phyloP scores from a whole-genome alignment of 2,888 invertebrate genomes.

The Chymomyza procnemis region DNA sequence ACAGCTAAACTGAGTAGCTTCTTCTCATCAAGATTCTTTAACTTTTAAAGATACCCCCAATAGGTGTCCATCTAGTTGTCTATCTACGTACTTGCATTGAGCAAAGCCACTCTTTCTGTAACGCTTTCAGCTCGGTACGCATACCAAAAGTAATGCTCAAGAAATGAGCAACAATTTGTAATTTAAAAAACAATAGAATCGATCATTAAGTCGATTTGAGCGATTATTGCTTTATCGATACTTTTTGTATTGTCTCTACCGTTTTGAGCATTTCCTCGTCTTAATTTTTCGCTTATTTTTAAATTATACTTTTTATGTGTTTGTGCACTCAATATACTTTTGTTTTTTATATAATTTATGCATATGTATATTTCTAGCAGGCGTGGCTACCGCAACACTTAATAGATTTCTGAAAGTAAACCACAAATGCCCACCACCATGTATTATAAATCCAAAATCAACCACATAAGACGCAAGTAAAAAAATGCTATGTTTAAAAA shows the following conservation, averaged over 20 bases:
- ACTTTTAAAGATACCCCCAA: background rate
- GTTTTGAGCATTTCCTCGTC: background rate
- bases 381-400: conserved; percentile 75
- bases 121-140: background rate
- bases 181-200: background rate
- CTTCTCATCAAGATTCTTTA: background rate
- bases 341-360: conserved; percentile 29
- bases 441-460: conserved; percentile 12
- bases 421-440: conserved; percentile 1
- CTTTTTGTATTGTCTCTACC: too few relatives aligned
- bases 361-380: conserved; percentile 69
- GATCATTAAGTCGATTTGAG: too few relatives aligned
- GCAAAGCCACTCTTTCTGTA: background rate
- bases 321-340: conserved; percentile 6
- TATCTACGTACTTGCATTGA: background rate
- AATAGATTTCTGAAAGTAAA: conserved; percentile 67
- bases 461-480: conserved; percentile 8
- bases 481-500: background rate
- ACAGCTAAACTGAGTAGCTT: too few relatives aligned
- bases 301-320: background rate
- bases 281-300: background rate
- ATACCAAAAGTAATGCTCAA: background rate
- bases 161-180: background rate
- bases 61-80: background rate
- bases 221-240: too few relatives aligned